A percentile compares a stretch with the other conserved stretches of the same genome.
Conservation (phyloP, 2,797 vertebrate genomes). For the Mergus octosetaceus region DNA sequence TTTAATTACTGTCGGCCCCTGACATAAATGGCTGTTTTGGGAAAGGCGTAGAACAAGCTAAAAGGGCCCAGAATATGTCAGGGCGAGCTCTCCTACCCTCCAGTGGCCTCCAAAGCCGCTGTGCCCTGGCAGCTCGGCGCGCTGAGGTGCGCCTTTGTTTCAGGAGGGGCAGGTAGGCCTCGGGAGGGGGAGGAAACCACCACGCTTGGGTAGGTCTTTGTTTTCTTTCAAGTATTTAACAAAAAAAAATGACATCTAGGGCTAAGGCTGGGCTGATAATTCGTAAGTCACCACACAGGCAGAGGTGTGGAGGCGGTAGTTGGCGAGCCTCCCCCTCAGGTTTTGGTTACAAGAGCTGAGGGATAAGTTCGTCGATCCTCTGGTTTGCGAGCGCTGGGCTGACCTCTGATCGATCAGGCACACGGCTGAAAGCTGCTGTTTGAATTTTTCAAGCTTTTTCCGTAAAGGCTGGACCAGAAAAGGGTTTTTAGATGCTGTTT, state of each 20-base stretch:
- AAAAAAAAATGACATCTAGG: accelerated
- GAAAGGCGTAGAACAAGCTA: neutral
- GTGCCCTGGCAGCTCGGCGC: neutral
- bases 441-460: neutral
- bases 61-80: neutral
- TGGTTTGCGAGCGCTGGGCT: neutral
- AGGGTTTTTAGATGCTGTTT: neutral
- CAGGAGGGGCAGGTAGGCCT: neutral
- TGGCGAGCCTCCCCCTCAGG: accelerated
- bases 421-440: neutral
- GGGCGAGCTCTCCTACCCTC: neutral
- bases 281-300: neutral
- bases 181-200: neutral
- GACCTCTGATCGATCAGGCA: neutral
- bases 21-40: neutral
- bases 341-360: neutral
- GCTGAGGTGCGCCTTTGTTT: neutral
- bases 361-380: neutral
- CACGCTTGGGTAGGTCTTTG: neutral
- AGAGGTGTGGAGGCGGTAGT: neutral
- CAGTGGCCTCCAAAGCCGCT: neutral
- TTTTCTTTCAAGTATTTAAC: neutral
- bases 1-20: neutral
- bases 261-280: neutral
- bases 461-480: neutral